Evolutionary conservation across 1,140 invertebrate species (phyloP).

Genomic region (roundworm (Caenorhabditis elegans)): DNA sequence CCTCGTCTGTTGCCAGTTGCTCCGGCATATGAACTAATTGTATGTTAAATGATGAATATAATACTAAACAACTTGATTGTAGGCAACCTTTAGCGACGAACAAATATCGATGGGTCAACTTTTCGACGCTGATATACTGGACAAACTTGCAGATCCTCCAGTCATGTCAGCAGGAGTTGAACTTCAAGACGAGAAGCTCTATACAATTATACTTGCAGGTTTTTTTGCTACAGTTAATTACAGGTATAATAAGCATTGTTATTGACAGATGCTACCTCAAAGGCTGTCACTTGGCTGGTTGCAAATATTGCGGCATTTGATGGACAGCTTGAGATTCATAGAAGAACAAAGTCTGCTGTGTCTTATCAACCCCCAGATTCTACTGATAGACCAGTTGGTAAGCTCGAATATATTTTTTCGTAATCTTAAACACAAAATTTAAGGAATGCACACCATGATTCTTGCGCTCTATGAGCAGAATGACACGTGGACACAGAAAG

Average conservation of each 20-base stretch:
- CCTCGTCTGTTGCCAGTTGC: background rate
- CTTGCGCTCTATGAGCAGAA: background rate
- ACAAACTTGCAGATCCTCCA: background rate
- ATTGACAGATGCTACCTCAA: slow-evolving; percentile 14
- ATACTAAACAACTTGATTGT: background rate
- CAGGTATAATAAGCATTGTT: background rate
- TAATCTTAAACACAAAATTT: background rate
- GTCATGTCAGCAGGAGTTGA: slow-evolving; percentile 14
- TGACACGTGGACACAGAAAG: background rate
- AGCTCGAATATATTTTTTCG: background rate
- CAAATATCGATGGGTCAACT: slow-evolving; percentile 9
- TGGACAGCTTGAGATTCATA: slow-evolving; percentile 2
- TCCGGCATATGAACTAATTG: background rate
- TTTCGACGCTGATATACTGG: background rate
- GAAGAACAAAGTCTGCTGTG: slow-evolving; percentile 10
- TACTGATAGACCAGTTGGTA: background rate
- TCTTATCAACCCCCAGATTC: slow-evolving; percentile 6
- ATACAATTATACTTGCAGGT: slow-evolving; percentile 1
- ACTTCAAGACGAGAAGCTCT: slow-evolving; percentile 8
- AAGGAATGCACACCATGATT: background rate
- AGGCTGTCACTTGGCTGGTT: background rate
- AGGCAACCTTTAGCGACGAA: background rate
- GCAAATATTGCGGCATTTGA: slow-evolving; percentile 8
- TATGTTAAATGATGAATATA: background rate
- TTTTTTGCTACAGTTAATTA: too few species aligned